A percentile compares a stretch with the other conserved stretches of the same genome.
Conservation (phyloP, 2,797 vertebrate genomes). For the Telmatherina bonti region DNA sequence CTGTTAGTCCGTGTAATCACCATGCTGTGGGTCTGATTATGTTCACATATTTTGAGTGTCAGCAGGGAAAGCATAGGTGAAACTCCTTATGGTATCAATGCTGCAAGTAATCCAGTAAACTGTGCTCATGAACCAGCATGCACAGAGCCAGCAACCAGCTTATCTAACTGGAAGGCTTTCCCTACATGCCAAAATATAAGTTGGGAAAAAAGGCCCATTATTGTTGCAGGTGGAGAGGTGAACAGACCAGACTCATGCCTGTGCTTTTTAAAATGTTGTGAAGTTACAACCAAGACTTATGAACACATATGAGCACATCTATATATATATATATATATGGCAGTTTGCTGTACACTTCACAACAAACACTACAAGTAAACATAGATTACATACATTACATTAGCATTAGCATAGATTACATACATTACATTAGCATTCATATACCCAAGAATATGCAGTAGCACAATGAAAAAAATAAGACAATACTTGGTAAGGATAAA, state of each 20-base stretch:
- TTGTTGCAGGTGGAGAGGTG: background rate
- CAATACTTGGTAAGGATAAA: too few species aligned
- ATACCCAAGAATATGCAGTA: too few species aligned
- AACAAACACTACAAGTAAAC: too few species aligned
- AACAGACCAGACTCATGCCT: background rate
- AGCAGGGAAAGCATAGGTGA: background rate
- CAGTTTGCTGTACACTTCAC: too few species aligned
- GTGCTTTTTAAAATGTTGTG: background rate
- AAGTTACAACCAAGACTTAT: background rate
- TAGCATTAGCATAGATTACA: too few species aligned
- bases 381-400: too few species aligned
- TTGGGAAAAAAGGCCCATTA: background rate
- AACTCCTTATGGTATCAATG: background rate
- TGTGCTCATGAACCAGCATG: background rate
- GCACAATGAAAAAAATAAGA: too few species aligned
- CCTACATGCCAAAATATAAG: background rate
- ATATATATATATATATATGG: too few species aligned
- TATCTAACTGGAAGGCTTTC: conserved; percentile 1
- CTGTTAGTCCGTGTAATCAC: background rate
- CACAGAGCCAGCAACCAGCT: background rate
- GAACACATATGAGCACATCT: too few species aligned
- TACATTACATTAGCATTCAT: too few species aligned
- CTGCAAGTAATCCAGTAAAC: background rate
- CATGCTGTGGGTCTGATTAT: background rate
- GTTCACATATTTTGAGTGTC: background rate